Evolutionary conservation across 1,140 invertebrate genomes (phyloP).

Genomic region (Neelides sp.): DNA sequence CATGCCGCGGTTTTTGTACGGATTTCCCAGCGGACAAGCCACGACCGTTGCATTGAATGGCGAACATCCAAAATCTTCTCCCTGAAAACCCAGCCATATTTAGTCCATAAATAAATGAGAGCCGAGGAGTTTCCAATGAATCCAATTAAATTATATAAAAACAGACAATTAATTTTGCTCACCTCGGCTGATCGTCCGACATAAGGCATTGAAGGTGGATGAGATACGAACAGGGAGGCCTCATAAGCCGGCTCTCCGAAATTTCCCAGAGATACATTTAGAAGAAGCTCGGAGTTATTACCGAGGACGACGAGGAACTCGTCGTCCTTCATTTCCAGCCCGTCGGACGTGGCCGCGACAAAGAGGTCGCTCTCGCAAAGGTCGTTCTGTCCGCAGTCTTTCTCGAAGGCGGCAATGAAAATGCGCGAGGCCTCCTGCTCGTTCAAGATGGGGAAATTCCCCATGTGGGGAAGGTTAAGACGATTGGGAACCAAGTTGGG

Average conservation of each 20-base stretch:
- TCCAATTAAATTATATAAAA: not conserved
- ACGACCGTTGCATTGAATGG: slow-evolving; percentile 55
- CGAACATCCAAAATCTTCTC: slow-evolving; percentile 20
- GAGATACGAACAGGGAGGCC: slow-evolving; percentile 62
- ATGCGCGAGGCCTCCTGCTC: slow-evolving; percentile 65
- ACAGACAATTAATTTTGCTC: not conserved
- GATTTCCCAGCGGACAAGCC: slow-evolving; percentile 74
- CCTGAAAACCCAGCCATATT: no score
- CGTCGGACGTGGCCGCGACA: slow-evolving; percentile 50
- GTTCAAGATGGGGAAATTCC: slow-evolving; percentile 74
- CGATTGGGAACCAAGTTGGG: slow-evolving; percentile 40
- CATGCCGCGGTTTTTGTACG: slow-evolving; percentile 52
- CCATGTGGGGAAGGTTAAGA: slow-evolving; percentile 51
- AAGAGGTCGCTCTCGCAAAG: slow-evolving; percentile 75
- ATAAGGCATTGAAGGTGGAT: slow-evolving; percentile 65
- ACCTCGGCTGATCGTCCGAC: slow-evolving; percentile 47
- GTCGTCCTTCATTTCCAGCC: slow-evolving; percentile 39
- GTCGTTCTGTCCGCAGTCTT: slow-evolving; percentile 82
- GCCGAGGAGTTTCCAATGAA: no score
- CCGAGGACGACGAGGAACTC: slow-evolving; percentile 48
- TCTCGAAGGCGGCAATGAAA: slow-evolving; percentile 77
- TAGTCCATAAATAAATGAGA: no score
- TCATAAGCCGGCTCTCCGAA: slow-evolving; percentile 80
- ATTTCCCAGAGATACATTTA: slow-evolving; percentile 65
- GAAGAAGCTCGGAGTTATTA: slow-evolving; percentile 56